Conservation (phyloP, 1,140 invertebrate species). For the Stegodyphus mimosarum region DNA sequence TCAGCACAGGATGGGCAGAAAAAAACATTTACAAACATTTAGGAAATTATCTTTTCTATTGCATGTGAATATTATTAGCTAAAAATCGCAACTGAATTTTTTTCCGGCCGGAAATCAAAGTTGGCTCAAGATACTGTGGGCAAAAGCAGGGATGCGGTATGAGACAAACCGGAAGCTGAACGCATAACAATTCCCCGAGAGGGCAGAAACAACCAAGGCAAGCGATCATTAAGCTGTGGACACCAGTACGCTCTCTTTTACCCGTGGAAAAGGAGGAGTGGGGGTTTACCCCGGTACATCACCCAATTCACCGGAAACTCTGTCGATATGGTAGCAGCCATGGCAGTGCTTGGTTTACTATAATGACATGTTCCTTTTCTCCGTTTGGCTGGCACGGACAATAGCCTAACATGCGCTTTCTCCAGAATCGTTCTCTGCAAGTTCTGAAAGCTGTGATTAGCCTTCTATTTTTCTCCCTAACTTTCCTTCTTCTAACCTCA, state of each 20-base stretch:
- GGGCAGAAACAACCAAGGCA: constrained; percentile 3
- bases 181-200: neutral
- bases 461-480: constrained; percentile 10
- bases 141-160: neutral
- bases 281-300: neutral
- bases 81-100: neutral
- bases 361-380: constrained; percentile 53
- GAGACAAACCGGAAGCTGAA: constrained; percentile 34
- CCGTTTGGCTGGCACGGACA: constrained; percentile 18
- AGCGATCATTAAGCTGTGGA: constrained; percentile 36
- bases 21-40: too few relatives aligned
- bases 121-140: neutral
- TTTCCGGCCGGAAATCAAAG: constrained; percentile 20
- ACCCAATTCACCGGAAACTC: constrained; percentile 41
- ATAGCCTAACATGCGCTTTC: constrained; percentile 43
- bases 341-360: constrained; percentile 12
- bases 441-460: constrained; percentile 46
- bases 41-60: too few relatives aligned
- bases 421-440: constrained; percentile 21
- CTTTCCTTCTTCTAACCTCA: constrained; percentile 32
- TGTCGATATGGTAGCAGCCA: constrained; percentile 22
- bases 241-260: neutral
- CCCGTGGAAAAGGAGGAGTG: constrained; percentile 5
- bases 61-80: too few relatives aligned
- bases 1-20: too few relatives aligned